Evolutionary conservation across 1,140 invertebrate species (phyloP), one percentile per base, ranked within the genome.

Genomic region (Leptinotarsa lineolata): DNA sequence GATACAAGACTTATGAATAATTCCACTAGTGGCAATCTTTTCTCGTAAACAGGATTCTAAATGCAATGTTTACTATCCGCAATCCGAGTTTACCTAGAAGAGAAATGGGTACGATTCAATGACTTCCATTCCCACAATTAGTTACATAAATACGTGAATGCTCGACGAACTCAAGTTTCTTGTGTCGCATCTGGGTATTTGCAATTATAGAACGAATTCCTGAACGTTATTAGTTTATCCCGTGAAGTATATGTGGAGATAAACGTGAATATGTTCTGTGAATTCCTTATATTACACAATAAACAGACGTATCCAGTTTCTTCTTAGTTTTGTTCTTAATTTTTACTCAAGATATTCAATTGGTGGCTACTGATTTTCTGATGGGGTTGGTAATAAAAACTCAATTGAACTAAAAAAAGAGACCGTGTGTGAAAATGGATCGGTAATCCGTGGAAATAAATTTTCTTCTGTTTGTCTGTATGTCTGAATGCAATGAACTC

Each of bases 101-200:
- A 54, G 48, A 54, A 54, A 54, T 54, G 15, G 48, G 16, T 18
- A 18, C 15, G n/a, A 54, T 54, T 18, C 48, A 54, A 39, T 39
- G 48, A 54, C 48, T 54, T 54, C 48, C 48, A n/a, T 54, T 54
- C n/a, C 48, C 48, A 54, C 48, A 54, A 54, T 54, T 54, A 54
- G 48, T 54, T 54, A 54, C 48, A 54, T 54, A 54, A 15, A 54
- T 54, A 54, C n/a, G 15, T 54, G 48, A 54, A 54, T 18, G n/a
- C 48, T 54, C 48, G 48, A 54, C 48, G 48, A 54, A 54, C 48
- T 54, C 4, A 54, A 54, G 48, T 18, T 54, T 54, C 48, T 54
- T 54, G 48, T 54, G 30, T 39, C 30, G n/a, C 48, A 54, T 54
- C 15, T 54, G 48, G 48, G 48, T 54, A 54, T 13, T 18, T 54